Evolutionary conservation across 2,113 vertebrate species (phyloP).

Genomic region (Macaca nemestrina): DNA sequence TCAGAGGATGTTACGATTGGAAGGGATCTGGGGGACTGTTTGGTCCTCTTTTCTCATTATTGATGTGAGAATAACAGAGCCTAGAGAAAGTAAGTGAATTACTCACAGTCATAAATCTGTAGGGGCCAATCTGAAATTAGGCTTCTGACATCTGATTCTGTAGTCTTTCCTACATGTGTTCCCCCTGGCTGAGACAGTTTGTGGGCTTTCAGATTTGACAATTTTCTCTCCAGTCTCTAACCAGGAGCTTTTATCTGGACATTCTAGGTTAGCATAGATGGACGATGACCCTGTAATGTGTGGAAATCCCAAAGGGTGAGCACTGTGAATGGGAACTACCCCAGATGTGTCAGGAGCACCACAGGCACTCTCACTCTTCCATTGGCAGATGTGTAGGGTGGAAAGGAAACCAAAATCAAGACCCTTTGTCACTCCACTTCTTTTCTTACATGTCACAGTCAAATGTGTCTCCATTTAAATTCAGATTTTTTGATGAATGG

Average conservation of each 20-base stretch:
- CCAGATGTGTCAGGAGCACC: neutral
- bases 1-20: neutral
- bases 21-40: neutral
- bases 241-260: neutral
- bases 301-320: slow-evolving; percentile 24
- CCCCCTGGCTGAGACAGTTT: neutral
- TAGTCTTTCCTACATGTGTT: neutral
- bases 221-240: neutral
- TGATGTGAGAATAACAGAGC: neutral
- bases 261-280: neutral
- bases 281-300: neutral
- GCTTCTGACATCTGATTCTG: neutral
- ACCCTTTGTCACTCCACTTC: slow-evolving; percentile 45
- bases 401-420: slow-evolving; percentile 64
- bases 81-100: neutral
- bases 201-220: slow-evolving; percentile 29
- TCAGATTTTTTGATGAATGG: slow-evolving; percentile 73
- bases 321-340: slow-evolving; percentile 31
- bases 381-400: neutral
- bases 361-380: neutral
- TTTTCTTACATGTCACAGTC: slow-evolving; percentile 63
- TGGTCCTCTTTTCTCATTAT: neutral
- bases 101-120: neutral
- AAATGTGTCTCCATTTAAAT: slow-evolving; percentile 74
- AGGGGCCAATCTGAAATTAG: neutral